Evolutionary conservation across 2,888 invertebrate genomes (phyloP).

Genomic region (Panopea generosa): DNA sequence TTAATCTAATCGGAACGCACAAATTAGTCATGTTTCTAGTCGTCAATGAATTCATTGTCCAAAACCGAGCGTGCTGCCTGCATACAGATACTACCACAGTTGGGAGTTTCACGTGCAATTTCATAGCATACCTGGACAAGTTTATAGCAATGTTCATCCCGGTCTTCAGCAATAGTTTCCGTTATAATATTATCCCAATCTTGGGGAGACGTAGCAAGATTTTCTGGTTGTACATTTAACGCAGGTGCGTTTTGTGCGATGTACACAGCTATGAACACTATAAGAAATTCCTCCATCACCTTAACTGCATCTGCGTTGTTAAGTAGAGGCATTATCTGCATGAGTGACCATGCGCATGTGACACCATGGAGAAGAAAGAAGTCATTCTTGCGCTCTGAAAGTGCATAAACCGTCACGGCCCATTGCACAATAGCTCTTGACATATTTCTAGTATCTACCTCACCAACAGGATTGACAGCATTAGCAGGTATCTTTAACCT

Average conservation of each 20-base stretch:
- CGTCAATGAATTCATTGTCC: not conserved
- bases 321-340: conserved; percentile 43
- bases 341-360: conserved; percentile 49
- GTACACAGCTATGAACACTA: conserved; percentile 45
- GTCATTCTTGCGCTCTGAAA: conserved; percentile 41
- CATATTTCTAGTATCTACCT: conserved; percentile 19
- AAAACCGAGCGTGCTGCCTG: conserved; percentile 26
- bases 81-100: conserved; percentile 25
- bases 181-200: conserved; percentile 44
- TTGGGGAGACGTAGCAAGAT: not conserved
- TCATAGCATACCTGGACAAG: conserved; percentile 58
- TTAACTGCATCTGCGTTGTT: conserved; percentile 33
- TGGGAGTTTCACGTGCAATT: conserved; percentile 27
- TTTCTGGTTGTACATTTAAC: conserved; percentile 2
- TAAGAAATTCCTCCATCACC: conserved; percentile 40
- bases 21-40: too few species aligned
- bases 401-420: conserved; percentile 38
- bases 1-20: too few species aligned
- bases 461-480: conserved; percentile 12
- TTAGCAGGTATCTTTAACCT: conserved; percentile 33
- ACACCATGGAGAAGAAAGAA: conserved; percentile 64
- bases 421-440: conserved; percentile 31
- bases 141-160: conserved; percentile 61
- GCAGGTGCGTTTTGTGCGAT: conserved; percentile 37
- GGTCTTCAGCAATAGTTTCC: conserved; percentile 16